Evolutionary conservation across 2,113 vertebrate genomes (phyloP).

Genomic region (Circaetus cinerascens): DNA sequence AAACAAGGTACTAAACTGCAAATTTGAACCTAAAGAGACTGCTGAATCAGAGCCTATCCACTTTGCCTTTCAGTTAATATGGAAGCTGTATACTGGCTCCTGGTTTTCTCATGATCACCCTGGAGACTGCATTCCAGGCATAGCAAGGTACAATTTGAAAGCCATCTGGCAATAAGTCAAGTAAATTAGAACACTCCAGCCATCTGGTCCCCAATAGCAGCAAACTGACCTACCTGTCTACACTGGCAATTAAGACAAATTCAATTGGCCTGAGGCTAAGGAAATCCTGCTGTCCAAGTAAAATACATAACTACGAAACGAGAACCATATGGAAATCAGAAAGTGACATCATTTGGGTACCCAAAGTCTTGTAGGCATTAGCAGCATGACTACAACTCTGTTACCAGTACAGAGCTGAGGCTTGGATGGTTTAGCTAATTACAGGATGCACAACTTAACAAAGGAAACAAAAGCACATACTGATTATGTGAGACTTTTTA

Average conservation of each 20-base stretch:
- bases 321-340: not conserved
- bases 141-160: not conserved
- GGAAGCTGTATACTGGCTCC: not conserved
- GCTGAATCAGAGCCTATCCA: not conserved
- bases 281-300: conserved; percentile 9
- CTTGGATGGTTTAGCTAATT: not conserved
- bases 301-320: not conserved
- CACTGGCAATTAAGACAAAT: not conserved
- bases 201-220: conserved; percentile 26
- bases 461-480: not conserved
- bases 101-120: not conserved
- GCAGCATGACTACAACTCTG: not conserved
- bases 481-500: not conserved
- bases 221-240: not conserved
- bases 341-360: not conserved
- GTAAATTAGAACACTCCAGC: not conserved
- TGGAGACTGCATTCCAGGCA: not conserved
- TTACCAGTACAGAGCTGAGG: not conserved
- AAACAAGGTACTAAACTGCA: no score
- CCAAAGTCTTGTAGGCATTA: not conserved
- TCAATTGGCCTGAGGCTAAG: not conserved
- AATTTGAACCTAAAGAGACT: not conserved
- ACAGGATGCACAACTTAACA: not conserved
- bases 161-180: not conserved
- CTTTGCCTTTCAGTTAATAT: not conserved